Evolutionary conservation across 2,888 invertebrate species (phyloP).

Genomic region (Microdon myrmicae): DNA sequence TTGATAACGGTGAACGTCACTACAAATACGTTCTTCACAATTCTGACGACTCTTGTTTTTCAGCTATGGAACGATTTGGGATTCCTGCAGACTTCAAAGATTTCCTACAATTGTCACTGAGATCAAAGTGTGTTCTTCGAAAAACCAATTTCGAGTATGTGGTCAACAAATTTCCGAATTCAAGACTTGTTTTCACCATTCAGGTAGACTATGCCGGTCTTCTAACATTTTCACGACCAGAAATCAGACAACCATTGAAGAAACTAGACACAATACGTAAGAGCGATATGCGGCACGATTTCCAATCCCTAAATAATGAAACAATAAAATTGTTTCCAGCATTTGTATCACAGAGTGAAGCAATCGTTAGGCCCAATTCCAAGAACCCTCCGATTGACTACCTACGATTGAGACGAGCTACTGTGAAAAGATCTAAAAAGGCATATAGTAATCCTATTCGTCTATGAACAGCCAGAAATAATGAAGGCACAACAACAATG

Average conservation of each 20-base stretch:
- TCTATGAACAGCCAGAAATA: too few species aligned
- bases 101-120: slow-evolving; percentile 59
- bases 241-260: slow-evolving; percentile 12
- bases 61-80: slow-evolving; percentile 53
- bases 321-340: too few species aligned
- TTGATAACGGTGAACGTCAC: slow-evolving; percentile 55
- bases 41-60: neutral
- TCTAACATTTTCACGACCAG: neutral
- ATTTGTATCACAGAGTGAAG: too few species aligned
- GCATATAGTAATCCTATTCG: too few species aligned
- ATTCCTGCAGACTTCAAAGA: slow-evolving; percentile 54
- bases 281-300: neutral
- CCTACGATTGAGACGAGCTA: too few species aligned
- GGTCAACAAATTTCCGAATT: slow-evolving; percentile 60
- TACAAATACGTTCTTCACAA: neutral
- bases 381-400: too few species aligned
- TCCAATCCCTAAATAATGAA: neutral
- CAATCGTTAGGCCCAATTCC: too few species aligned
- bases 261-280: slow-evolving; percentile 13
- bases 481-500: too few species aligned
- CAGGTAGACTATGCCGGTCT: slow-evolving; percentile 55
- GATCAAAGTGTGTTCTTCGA: slow-evolving; percentile 57
- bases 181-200: slow-evolving; percentile 59
- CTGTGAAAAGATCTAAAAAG: too few species aligned
- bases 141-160: slow-evolving; percentile 60